Evolutionary conservation across 2,888 invertebrate genomes (phyloP).

Genomic region (Pandemis heparana): DNA sequence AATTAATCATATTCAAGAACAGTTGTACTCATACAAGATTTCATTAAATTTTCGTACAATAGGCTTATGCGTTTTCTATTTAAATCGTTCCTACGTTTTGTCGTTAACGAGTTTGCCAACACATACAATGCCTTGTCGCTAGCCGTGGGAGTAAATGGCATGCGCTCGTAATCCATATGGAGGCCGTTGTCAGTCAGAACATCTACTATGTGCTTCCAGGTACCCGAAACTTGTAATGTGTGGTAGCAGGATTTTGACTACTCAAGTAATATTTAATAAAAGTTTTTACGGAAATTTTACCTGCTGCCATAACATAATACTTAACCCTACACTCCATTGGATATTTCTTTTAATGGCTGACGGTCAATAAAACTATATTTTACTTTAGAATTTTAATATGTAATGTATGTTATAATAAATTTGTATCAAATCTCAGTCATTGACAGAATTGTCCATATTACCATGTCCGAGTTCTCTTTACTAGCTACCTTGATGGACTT

Average conservation of each 20-base stretch:
- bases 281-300: constrained; percentile 48
- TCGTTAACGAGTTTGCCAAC: constrained; percentile 50
- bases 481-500: constrained; percentile 83
- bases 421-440: constrained; percentile 49
- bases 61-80: constrained; percentile 17
- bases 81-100: constrained; percentile 9
- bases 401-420: not conserved
- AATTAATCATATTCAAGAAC: not conserved
- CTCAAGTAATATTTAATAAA: constrained; percentile 16
- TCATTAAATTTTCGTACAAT: not conserved
- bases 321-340: constrained; percentile 60
- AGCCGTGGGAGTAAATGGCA: constrained; percentile 27
- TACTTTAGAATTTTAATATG: constrained; percentile 15
- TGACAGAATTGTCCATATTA: constrained; percentile 54
- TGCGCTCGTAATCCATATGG: constrained; percentile 45
- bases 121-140: constrained; percentile 54
- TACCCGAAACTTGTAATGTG: constrained; percentile 68
- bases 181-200: constrained; percentile 71
- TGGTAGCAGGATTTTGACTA: constrained; percentile 66
- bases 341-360: constrained; percentile 64
- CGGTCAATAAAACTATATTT: constrained; percentile 11
- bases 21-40: not conserved
- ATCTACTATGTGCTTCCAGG: constrained; percentile 81
- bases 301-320: constrained; percentile 60
- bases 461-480: constrained; percentile 63